A percentile compares a stretch with the other conserved stretches of the same genome.
These are phyloP conservation scores for Drosophila dunni DNA, from an alignment of 1,140 invertebrate genomes.

Conservation along the genomic window DNA sequence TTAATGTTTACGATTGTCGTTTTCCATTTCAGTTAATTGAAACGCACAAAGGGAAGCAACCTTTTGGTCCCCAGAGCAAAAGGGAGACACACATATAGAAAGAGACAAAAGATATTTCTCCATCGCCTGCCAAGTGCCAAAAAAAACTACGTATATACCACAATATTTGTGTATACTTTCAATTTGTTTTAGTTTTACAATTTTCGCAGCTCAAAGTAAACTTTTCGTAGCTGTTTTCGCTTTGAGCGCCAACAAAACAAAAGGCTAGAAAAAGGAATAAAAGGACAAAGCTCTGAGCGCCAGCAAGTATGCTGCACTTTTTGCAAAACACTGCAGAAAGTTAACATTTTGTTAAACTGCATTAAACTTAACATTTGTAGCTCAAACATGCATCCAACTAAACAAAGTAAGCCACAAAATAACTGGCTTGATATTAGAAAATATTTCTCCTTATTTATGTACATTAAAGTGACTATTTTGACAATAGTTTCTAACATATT, in stretches of 20 bases:
- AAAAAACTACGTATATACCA: constrained; percentile 22
- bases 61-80: not conserved
- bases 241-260: constrained; percentile 24
- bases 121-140: constrained; percentile 36
- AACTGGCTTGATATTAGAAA: too few species aligned
- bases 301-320: constrained; percentile 43
- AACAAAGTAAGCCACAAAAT: too few species aligned
- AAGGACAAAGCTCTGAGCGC: constrained; percentile 44
- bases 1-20: constrained; percentile 77
- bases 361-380: constrained; percentile 25
- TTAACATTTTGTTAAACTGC: constrained; percentile 22
- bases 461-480: not conserved
- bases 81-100: not conserved
- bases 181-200: constrained; percentile 29
- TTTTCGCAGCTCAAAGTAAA: constrained; percentile 48
- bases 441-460: not conserved
- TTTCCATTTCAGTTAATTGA: constrained; percentile 81
- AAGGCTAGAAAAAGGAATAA: not conserved
- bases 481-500: not conserved
- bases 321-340: constrained; percentile 16
- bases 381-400: too few species aligned
- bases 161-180: constrained; percentile 28
- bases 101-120: constrained; percentile 8
- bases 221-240: constrained; percentile 31
- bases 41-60: constrained; percentile 46